Percentiles rank a stretch among this genome's conserved stretches.
Evolutionary conservation across 2,797 vertebrate species (phyloP).

Genomic region (Sparus aurata): DNA sequence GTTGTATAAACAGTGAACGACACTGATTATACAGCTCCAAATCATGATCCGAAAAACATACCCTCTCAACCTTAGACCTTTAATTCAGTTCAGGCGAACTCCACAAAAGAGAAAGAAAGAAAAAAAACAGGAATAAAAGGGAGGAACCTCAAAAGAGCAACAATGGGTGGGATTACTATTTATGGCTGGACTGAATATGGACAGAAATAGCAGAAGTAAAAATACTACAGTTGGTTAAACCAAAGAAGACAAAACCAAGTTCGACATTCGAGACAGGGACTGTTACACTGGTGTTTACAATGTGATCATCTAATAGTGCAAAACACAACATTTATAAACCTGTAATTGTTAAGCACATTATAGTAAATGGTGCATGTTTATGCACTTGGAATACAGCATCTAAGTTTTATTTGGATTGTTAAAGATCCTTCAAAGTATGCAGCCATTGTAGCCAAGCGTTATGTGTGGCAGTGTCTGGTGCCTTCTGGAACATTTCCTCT

Average conservation of each 20-base stretch:
- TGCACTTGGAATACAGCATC: background rate
- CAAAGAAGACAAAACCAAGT: background rate
- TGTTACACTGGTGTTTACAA: too few relatives aligned
- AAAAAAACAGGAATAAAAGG: background rate
- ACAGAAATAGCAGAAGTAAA: conserved; percentile 3
- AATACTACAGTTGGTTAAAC: conserved; percentile 8
- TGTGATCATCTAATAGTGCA: too few relatives aligned
- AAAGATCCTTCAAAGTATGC: background rate
- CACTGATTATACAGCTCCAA: background rate
- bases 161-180: background rate
- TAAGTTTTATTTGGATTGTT: background rate
- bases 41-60: background rate
- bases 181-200: background rate
- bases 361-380: background rate
- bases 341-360: background rate
- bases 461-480: background rate
- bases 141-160: background rate
- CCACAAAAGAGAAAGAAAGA: background rate
- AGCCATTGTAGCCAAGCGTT: background rate
- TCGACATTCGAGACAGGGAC: too few relatives aligned
- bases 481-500: background rate
- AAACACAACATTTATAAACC: background rate
- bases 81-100: background rate
- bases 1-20: background rate
- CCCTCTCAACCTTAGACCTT: background rate